Conservation (phyloP, 2,888 invertebrate species). For the Leptogaster cylindrica region DNA sequence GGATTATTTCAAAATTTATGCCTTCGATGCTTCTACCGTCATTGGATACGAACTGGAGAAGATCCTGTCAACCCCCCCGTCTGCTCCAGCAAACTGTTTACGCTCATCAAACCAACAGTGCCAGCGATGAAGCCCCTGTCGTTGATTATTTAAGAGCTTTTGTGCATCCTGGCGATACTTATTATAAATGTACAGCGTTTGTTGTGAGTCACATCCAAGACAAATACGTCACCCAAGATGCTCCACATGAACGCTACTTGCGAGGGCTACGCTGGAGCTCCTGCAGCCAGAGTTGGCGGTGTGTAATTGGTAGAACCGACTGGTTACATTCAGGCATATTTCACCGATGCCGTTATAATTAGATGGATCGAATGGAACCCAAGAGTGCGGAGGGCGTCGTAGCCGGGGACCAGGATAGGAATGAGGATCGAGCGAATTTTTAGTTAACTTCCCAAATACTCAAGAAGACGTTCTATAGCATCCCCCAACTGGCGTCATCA, state of each 20-base stretch:
- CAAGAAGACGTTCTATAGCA: too few species aligned
- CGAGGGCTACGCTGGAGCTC: not conserved
- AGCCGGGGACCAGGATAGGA: too few species aligned
- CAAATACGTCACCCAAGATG: slow-evolving; percentile 7
- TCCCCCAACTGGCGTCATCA: too few species aligned
- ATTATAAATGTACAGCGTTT: slow-evolving; percentile 13
- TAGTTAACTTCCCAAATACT: too few species aligned
- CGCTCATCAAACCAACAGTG: slow-evolving; percentile 25
- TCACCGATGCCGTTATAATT: not conserved
- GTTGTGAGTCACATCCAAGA: not conserved
- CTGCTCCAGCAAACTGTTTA: slow-evolving; percentile 6
- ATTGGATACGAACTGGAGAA: slow-evolving; percentile 20
- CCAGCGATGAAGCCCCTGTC: slow-evolving; percentile 28
- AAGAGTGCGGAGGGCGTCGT: too few species aligned
- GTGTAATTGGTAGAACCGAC: not conserved
- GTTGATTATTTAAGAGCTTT: slow-evolving; percentile 38
- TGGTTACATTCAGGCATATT: not conserved
- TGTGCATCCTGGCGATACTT: slow-evolving; percentile 35
- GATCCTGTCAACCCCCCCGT: not conserved
- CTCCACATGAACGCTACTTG: not conserved
- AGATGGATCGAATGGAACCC: too few species aligned
- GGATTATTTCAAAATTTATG: slow-evolving; percentile 40
- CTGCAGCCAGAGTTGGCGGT: not conserved
- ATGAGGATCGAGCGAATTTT: too few species aligned
- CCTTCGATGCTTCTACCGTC: slow-evolving; percentile 28